These are phyloP conservation scores for Drosophila picticornis DNA, from an alignment of 2,888 invertebrate genomes.

Conservation along the genomic window DNA sequence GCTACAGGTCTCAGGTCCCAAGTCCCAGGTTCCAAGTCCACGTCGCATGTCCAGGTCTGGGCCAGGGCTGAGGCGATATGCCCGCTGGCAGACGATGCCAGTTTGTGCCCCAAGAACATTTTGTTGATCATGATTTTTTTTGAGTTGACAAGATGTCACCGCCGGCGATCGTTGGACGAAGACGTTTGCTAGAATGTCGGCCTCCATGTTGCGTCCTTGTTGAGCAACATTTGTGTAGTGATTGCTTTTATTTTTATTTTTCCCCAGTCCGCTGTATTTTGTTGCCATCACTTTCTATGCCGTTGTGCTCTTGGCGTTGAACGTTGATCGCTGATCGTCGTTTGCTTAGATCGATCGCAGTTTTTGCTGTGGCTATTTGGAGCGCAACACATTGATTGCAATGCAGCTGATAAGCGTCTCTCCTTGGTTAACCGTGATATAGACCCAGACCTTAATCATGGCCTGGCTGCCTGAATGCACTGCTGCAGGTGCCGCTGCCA, in stretches of 20 bases:
- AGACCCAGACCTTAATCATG: conserved; percentile 44
- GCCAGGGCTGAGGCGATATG: conserved; percentile 17
- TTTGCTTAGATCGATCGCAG: conserved; percentile 53
- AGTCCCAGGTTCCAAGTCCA: background rate
- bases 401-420: conserved; percentile 71
- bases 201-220: conserved; percentile 77
- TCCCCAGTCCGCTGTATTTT: conserved; percentile 15
- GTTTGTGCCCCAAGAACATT: conserved; percentile 51
- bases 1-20: background rate
- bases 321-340: conserved; percentile 34
- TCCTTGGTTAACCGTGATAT: conserved; percentile 20
- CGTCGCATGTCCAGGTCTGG: background rate
- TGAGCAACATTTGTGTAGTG: conserved; percentile 67
- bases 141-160: conserved; percentile 81
- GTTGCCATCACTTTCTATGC: conserved; percentile 70
- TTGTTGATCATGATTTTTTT: conserved; percentile 80
- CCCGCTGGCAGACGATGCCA: conserved; percentile 17
- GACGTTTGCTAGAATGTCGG: conserved; percentile 66
- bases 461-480: background rate
- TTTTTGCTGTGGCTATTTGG: conserved; percentile 55
- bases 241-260: conserved; percentile 13
- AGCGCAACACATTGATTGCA: conserved; percentile 67
- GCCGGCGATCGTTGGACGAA: conserved; percentile 63
- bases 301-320: conserved; percentile 30
- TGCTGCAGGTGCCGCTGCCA: conserved; percentile 65